Conservation (phyloP, 2,113 vertebrate genomes). For the Oxyura jamaicensis region DNA sequence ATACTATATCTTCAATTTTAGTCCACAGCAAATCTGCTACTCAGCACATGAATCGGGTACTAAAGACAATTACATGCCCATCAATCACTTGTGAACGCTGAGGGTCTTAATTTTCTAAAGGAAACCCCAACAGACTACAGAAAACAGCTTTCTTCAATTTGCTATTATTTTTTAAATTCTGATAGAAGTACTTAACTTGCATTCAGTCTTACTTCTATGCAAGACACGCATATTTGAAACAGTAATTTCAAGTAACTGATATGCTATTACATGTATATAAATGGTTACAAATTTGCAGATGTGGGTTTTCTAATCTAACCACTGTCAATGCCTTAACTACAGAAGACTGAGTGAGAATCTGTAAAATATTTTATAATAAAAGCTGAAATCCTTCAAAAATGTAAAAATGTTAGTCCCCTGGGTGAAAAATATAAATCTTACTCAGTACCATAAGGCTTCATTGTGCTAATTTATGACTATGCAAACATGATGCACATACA, state of each 20-base stretch:
- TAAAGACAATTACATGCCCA: neutral
- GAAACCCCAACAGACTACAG: neutral
- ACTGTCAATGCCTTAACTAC: neutral
- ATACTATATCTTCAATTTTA: neutral
- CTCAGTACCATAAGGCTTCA: neutral
- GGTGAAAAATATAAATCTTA: neutral
- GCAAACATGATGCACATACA: neutral
- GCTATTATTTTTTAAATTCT: neutral
- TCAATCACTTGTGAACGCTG: neutral
- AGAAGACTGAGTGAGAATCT: neutral
- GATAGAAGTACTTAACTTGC: neutral
- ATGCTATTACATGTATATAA: neutral
- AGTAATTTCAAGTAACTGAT: neutral
- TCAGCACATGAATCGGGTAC: neutral
- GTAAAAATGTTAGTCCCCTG: neutral
- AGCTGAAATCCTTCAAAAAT: neutral
- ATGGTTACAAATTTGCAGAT: neutral
- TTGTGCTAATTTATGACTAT: neutral
- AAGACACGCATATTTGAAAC: neutral
- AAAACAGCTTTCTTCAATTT: neutral
- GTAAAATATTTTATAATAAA: neutral
- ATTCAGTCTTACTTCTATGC: neutral
- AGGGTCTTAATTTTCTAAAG: neutral
- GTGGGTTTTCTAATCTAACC: neutral
- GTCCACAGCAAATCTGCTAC: neutral